These are phyloP conservation scores for Ormia ochracea DNA, from an alignment of 2,888 invertebrate genomes.

Conservation along the genomic window DNA sequence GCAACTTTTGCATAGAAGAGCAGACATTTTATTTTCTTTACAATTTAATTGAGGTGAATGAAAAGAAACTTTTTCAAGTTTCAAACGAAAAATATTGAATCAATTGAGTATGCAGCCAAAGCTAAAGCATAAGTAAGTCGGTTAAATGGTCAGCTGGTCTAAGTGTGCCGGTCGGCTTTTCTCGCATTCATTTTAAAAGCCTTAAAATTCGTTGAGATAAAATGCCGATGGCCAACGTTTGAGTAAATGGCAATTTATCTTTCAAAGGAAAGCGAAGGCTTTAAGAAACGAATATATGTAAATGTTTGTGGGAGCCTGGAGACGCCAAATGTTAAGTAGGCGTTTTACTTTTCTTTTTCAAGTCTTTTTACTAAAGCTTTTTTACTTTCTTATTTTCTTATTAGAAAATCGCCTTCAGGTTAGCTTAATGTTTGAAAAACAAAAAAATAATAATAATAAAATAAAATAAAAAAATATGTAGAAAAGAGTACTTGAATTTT, in stretches of 20 bases:
- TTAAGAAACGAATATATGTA: background rate
- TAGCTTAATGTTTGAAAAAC: background rate
- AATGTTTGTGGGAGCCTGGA: background rate
- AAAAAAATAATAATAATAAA: background rate
- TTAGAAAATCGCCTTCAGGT: background rate
- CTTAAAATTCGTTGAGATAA: too few relatives aligned
- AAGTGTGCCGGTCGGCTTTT: too few relatives aligned
- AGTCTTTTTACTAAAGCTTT: background rate
- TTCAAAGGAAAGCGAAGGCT: background rate
- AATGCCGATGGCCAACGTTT: too few relatives aligned
- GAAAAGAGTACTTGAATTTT: constrained; percentile 17
- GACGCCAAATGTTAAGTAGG: background rate
- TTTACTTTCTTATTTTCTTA: background rate
- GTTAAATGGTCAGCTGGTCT: too few relatives aligned
- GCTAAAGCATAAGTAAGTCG: too few relatives aligned
- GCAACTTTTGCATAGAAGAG: background rate
- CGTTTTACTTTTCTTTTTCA: background rate
- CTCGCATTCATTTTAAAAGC: too few relatives aligned
- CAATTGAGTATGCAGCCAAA: too few relatives aligned
- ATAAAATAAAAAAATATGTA: too few relatives aligned
- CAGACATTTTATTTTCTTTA: background rate
- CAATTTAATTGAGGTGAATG: background rate
- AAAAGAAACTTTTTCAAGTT: too few relatives aligned
- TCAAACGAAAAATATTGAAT: too few relatives aligned
- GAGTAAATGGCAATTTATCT: background rate